Evolutionary conservation across 2,113 vertebrate species (phyloP).

Genomic region (Nothoprocta pentlandii): DNA sequence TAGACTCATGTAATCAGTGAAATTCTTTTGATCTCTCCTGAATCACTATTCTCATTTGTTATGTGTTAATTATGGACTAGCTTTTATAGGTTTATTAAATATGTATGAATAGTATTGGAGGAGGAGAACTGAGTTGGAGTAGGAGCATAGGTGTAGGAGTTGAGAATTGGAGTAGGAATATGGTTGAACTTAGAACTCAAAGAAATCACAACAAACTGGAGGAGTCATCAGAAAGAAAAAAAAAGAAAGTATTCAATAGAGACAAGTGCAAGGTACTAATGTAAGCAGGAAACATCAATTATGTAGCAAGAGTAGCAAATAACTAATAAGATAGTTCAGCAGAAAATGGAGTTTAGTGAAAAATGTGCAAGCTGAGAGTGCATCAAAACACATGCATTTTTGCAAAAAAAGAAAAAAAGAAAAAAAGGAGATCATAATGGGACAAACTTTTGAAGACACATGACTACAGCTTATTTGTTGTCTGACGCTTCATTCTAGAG

Average conservation of each 20-base stretch:
- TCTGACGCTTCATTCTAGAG: background rate
- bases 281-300: background rate
- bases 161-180: no score
- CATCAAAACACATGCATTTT: background rate
- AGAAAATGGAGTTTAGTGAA: background rate
- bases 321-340: background rate
- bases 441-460: background rate
- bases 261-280: background rate
- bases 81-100: background rate
- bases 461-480: background rate
- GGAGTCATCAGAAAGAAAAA: background rate
- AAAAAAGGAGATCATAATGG: background rate
- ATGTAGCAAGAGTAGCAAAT: background rate
- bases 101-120: fast-evolving
- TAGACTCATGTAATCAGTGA: background rate
- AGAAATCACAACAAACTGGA: background rate
- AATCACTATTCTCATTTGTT: background rate
- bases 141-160: no score
- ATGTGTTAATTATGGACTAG: background rate
- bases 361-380: background rate
- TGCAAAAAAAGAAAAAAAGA: background rate
- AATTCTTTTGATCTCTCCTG: background rate
- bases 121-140: background rate
- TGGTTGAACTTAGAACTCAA: background rate
- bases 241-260: background rate